These are phyloP conservation scores for Cotesia chilonis DNA, from an alignment of 1,140 invertebrate genomes.

Conservation along the genomic window DNA sequence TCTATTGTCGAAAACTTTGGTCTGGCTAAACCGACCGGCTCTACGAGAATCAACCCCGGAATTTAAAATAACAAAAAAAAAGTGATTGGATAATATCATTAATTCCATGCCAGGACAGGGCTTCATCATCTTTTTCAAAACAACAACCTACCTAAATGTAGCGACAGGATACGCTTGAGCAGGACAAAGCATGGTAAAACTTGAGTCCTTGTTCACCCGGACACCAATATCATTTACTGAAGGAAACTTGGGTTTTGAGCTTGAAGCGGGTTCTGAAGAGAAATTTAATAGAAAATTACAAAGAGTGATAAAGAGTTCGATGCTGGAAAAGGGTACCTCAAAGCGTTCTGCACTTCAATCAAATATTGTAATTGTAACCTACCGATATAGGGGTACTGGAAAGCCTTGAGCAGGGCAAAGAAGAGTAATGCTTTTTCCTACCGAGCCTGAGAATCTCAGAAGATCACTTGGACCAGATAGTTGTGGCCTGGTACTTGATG, in stretches of 20 bases:
- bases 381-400: conserved; percentile 69
- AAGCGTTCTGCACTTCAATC: neutral
- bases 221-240: conserved; percentile 55
- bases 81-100: neutral
- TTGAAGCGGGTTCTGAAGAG: conserved; percentile 55
- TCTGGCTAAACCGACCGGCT: conserved; percentile 68
- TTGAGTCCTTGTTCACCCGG: conserved; percentile 53
- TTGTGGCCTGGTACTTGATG: conserved; percentile 59
- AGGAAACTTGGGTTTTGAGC: conserved; percentile 54
- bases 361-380: conserved; percentile 41
- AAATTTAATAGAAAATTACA: neutral
- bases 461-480: conserved; percentile 60
- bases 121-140: neutral
- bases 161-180: conserved; percentile 75
- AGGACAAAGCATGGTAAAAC: conserved; percentile 69
- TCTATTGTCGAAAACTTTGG: conserved; percentile 67
- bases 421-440: conserved; percentile 49
- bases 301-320: neutral
- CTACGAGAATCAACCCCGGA: conserved; percentile 48
- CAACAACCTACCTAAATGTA: conserved; percentile 67
- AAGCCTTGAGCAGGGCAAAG: conserved; percentile 67
- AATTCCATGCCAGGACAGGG: conserved; percentile 34
- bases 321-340: conserved; percentile 30
- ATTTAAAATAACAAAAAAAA: conserved; percentile 2
- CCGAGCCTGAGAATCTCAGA: conserved; percentile 52